These are phyloP conservation scores for Cryptocheilus praepositus DNA, from an alignment of 2,888 invertebrate species.

Conservation along the genomic window DNA sequence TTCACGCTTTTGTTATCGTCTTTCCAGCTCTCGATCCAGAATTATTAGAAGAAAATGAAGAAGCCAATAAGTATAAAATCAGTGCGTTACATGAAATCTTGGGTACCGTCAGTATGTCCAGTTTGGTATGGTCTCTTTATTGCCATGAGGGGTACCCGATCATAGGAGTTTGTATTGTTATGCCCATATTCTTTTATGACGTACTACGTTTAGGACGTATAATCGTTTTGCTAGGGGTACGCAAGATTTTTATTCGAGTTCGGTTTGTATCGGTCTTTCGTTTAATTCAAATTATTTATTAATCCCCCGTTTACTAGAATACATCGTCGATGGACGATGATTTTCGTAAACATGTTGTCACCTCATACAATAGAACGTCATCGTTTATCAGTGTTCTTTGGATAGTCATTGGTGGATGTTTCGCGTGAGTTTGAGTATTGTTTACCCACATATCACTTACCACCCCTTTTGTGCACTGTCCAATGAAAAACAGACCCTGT, in stretches of 20 bases:
- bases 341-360: not conserved
- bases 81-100: constrained; percentile 39
- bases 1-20: constrained; percentile 1
- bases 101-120: constrained; percentile 36
- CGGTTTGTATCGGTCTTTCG: not conserved
- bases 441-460: not conserved
- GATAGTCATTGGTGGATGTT: constrained; percentile 46
- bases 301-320: not conserved
- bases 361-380: constrained; percentile 2
- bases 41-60: constrained; percentile 48
- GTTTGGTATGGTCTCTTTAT: constrained; percentile 49
- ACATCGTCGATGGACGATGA: not conserved
- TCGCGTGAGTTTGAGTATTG: constrained; percentile 49
- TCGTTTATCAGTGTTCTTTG: constrained; percentile 38
- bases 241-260: not conserved
- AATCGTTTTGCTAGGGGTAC: not conserved
- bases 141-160: constrained; percentile 39
- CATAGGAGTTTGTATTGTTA: constrained; percentile 43
- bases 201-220: constrained; percentile 19
- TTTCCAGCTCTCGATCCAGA: constrained; percentile 55
- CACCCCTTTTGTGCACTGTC: no score
- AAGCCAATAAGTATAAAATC: constrained; percentile 15
- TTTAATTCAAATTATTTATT: not conserved
- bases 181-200: constrained; percentile 38
- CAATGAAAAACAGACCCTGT: not conserved